Evolutionary conservation across 2,113 vertebrate genomes (phyloP).

Genomic region (Chionodraco myersi): DNA sequence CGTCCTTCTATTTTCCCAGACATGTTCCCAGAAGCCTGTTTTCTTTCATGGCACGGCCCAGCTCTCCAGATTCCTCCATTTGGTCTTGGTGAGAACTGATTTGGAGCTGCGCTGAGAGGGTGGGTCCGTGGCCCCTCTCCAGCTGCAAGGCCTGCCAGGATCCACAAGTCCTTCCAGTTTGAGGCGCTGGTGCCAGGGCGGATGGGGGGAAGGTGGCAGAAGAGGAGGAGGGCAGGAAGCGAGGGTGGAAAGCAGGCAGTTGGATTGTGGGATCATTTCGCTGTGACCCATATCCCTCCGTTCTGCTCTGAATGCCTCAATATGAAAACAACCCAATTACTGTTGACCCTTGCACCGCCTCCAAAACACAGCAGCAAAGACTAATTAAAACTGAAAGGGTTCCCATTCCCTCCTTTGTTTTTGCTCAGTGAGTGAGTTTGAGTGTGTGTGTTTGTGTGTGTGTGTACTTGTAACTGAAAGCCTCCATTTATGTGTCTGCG

Average conservation of each 20-base stretch:
- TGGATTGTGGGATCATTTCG: conserved; percentile 71
- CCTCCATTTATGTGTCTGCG: conserved; percentile 17
- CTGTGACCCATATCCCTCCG: conserved; percentile 78
- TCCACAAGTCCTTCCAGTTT: conserved; percentile 77
- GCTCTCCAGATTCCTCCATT: conserved; percentile 75
- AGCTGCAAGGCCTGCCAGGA: conserved; percentile 71
- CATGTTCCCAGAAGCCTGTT: conserved; percentile 72
- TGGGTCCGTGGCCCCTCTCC: conserved; percentile 71
- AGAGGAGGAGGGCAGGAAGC: conserved; percentile 44
- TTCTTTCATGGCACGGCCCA: conserved; percentile 63
- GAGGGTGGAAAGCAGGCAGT: conserved; percentile 49
- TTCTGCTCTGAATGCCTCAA: conserved; percentile 79
- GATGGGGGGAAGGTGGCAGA: conserved; percentile 3
- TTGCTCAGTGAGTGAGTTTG: conserved; percentile 57
- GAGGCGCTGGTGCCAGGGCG: conserved; percentile 58
- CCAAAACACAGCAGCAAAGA: conserved; percentile 75
- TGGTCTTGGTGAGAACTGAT: conserved; percentile 71
- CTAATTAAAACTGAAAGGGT: conserved; percentile 81
- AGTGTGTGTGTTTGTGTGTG: conserved; percentile 46
- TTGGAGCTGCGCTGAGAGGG: conserved; percentile 66
- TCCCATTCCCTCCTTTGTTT: conserved; percentile 70
- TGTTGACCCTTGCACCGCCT: conserved; percentile 76
- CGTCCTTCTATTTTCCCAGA: conserved; percentile 60
- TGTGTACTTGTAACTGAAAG: conserved; percentile 35
- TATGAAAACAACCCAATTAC: conserved; percentile 83